Evolutionary conservation across 1,140 invertebrate species (phyloP).

Genomic region (Oppia nitens): DNA sequence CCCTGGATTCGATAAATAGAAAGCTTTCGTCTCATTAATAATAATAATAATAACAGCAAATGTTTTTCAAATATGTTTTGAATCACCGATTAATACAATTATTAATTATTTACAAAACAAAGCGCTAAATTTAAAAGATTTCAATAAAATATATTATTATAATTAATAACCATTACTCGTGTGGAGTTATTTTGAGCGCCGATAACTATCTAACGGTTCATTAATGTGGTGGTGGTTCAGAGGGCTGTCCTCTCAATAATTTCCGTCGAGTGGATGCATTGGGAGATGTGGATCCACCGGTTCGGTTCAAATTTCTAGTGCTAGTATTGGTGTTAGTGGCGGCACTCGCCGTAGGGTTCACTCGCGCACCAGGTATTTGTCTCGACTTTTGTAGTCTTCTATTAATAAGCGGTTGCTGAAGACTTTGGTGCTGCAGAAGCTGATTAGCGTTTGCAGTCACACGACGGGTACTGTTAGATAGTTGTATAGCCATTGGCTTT

Average conservation of each 20-base stretch:
- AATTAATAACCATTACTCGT: too few relatives aligned
- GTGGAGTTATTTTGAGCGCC: too few relatives aligned
- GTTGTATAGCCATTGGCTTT: not conserved
- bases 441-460: not conserved
- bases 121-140: not conserved
- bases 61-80: not conserved
- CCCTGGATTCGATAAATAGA: not conserved
- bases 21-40: not conserved
- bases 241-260: conserved; percentile 21
- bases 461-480: not conserved
- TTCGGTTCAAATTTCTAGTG: not conserved
- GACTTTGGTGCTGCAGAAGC: not conserved
- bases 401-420: not conserved
- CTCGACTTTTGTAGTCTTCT: not conserved
- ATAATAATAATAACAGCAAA: not conserved
- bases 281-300: conserved; percentile 14
- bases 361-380: not conserved
- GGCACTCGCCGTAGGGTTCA: not conserved
- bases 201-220: too few relatives aligned
- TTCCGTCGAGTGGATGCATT: conserved; percentile 19
- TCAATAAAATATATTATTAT: too few relatives aligned
- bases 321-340: not conserved
- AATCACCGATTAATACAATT: not conserved
- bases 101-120: not conserved
- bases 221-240: conserved; percentile 22